Evolutionary conservation across 1,140 invertebrate genomes (phyloP).

Genomic region (Ostrea edulis): DNA sequence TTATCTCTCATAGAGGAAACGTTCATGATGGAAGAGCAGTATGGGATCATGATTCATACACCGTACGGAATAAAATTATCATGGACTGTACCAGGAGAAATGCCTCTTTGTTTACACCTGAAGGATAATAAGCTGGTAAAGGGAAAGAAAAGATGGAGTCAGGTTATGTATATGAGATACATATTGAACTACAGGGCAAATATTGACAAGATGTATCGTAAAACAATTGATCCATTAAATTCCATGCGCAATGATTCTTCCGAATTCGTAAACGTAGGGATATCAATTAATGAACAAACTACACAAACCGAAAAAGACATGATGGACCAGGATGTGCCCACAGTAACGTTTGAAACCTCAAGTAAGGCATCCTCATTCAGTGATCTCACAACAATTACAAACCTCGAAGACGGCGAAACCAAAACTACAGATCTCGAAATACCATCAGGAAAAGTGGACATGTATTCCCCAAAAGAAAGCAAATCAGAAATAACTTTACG

Average conservation of each 20-base stretch:
- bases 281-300: neutral
- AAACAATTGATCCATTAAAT: neutral
- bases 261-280: constrained; percentile 34
- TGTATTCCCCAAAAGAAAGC: neutral
- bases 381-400: constrained; percentile 10
- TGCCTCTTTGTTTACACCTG: constrained; percentile 69
- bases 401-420: neutral
- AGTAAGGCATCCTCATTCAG: constrained; percentile 37
- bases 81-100: constrained; percentile 59
- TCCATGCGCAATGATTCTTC: neutral
- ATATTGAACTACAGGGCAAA: constrained; percentile 63
- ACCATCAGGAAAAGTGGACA: neutral
- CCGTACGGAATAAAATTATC: constrained; percentile 69
- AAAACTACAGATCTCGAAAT: neutral
- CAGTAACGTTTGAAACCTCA: neutral
- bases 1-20: constrained; percentile 59
- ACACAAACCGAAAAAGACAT: neutral
- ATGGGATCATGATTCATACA: constrained; percentile 56
- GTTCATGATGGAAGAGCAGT: constrained; percentile 52
- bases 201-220: neutral
- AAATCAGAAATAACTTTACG: neutral
- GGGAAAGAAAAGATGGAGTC: constrained; percentile 74
- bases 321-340: neutral
- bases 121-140: constrained; percentile 71
- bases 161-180: constrained; percentile 73